Base-by-base conservation (phyloP, 2,888 invertebrate species). In the Caenorhabditis doughertyi region DNA sequence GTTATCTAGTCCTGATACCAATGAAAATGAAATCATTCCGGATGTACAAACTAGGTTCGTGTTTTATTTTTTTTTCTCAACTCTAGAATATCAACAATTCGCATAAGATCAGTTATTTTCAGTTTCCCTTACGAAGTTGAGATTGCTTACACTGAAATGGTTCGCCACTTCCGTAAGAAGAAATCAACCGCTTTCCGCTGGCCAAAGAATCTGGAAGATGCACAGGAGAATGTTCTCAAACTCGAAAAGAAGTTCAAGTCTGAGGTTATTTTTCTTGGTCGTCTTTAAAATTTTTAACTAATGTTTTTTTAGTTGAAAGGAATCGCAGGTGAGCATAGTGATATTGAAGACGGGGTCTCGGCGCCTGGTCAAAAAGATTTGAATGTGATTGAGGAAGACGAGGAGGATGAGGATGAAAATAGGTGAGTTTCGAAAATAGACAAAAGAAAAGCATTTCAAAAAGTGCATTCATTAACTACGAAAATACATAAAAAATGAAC, bases 111-210 rank as follows among this genome's bases (percentile, higher is more conserved):
- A 25, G 42, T 4, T 21, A n/a, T 47, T 9, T 64, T 35, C 53
- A 81, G 81, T 56, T 82, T 77, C 49, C 81, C 81, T 18, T 72
- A 65, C 25, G 76, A 76, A 67, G 68, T 82, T 13, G 81, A 76
- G 29, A 51, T 68, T 7, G 72, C 80, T 21, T 80, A 73, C 29
- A 11, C 18, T 3, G 80, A 80, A 23, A 27, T 80, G 25, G 47
- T 56, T 27, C 56, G 60, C 13, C n/a, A 13, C 2, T 70, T 65
- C 58, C 71, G 72, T 7, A 47, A 62, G 2, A 79, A 79, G 32
- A 70, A 62, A 29, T 32, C 27, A n/a, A n/a, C 0, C 0, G 2
- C 23, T 16, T 47, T 25, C n/a, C 58, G 42, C 3, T 68, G 74
- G 60, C 83, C 85, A 27, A 76, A 64, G 47, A 73, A 32, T 42